These are phyloP conservation scores for Girardinus metallicus DNA, from an alignment of 2,797 vertebrate genomes.

Conservation along the genomic window DNA sequence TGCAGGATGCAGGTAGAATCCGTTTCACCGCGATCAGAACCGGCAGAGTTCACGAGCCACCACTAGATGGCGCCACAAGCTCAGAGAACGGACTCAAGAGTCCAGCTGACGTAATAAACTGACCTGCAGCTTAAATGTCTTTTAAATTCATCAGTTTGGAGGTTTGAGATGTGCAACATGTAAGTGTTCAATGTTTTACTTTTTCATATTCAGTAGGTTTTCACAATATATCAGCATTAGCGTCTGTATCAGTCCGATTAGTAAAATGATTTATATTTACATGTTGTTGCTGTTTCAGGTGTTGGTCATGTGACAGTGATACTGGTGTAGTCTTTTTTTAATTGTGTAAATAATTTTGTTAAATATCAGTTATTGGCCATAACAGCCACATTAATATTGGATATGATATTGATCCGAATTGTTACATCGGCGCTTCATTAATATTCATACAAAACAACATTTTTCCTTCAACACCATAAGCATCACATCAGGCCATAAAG, in stretches of 20 bases:
- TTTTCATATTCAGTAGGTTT: neutral
- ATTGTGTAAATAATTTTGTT: neutral
- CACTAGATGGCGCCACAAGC: constrained; percentile 65
- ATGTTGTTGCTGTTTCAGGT: neutral
- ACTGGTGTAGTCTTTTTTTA: neutral
- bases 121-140: neutral
- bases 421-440: neutral
- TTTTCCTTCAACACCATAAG: neutral
- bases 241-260: neutral
- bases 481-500: neutral
- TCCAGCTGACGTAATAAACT: neutral
- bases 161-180: neutral
- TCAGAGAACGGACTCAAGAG: neutral
- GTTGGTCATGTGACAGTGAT: too few species aligned
- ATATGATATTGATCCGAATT: neutral
- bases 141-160: neutral
- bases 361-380: neutral
- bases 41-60: neutral
- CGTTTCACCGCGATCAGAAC: constrained; percentile 27
- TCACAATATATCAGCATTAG: too few species aligned
- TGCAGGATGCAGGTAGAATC: neutral
- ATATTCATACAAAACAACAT: neutral
- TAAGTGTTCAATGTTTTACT: neutral
- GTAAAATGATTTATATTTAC: neutral
- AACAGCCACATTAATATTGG: neutral